Conservation (phyloP, 2,888 invertebrate species). For the Troides oblongomaculatus region DNA sequence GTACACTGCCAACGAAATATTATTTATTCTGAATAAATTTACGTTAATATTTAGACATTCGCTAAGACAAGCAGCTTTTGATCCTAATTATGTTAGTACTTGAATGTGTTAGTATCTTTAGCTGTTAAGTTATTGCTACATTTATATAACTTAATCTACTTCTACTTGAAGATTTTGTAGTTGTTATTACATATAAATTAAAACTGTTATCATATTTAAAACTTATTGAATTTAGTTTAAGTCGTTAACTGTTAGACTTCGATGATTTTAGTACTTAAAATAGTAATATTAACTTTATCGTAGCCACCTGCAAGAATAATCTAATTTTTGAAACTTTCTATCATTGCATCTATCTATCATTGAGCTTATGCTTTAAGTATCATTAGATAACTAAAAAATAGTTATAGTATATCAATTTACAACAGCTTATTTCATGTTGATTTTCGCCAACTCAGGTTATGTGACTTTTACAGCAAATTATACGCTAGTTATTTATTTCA, state of each 20-base stretch:
- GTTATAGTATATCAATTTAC: not conserved
- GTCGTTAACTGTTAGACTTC: no score
- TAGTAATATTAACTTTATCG: no score
- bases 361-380: no score
- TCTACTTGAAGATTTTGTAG: not conserved
- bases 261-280: no score
- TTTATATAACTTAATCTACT: not conserved
- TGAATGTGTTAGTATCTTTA: not conserved
- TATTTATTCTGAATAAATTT: constrained; percentile 32
- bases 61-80: constrained; percentile 13
- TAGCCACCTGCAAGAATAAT: no score
- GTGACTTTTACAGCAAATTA: constrained; percentile 34
- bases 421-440: not conserved
- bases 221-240: no score
- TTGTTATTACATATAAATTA: no score
- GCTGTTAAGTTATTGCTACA: constrained; percentile 1
- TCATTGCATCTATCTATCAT: no score
- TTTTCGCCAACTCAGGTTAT: constrained; percentile 4
- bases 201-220: no score
- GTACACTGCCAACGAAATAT: constrained; percentile 50
- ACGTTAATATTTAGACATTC: constrained; percentile 22
- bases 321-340: no score
- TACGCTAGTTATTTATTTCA: constrained; percentile 39
- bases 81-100: constrained; percentile 21
- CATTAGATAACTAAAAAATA: no score